Evolutionary conservation across 2,113 vertebrate genomes (phyloP).

Genomic region (Thalassoma bifasciatum): DNA sequence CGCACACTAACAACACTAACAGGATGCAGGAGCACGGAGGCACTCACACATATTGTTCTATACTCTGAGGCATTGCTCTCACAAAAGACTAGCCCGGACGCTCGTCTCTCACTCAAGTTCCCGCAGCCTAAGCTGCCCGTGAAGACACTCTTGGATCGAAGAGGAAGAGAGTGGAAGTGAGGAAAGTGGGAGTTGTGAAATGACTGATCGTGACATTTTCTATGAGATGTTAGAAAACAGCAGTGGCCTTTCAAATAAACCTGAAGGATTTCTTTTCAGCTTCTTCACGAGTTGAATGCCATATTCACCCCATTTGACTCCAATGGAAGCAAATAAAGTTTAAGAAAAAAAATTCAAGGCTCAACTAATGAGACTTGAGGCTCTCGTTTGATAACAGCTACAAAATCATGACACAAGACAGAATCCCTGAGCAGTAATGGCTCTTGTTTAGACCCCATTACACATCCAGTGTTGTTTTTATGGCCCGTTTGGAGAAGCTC

Average conservation of each 20-base stretch:
- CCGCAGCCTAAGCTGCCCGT: constrained; percentile 96
- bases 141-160: constrained; percentile 93
- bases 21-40: constrained; percentile 79
- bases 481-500: neutral
- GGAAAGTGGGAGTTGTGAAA: constrained; percentile 58
- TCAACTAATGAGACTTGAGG: neutral
- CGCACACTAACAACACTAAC: constrained; percentile 62
- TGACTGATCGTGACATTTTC: neutral
- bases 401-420: neutral
- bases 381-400: constrained; percentile 2
- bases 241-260: neutral
- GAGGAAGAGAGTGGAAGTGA: constrained; percentile 71
- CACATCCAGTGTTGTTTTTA: neutral
- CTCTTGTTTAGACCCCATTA: neutral
- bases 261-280: neutral
- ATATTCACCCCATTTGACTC: neutral
- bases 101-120: constrained; percentile 93
- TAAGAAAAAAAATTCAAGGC: neutral
- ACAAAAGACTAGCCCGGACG: constrained; percentile 97
- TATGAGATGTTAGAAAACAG: neutral
- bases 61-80: constrained; percentile 91
- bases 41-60: constrained; percentile 95
- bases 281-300: neutral
- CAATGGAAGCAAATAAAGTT: neutral
- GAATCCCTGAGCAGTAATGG: constrained; percentile 4